These are phyloP conservation scores for Spea bombifrons DNA, from an alignment of 2,113 vertebrate species.

Conservation along the genomic window DNA sequence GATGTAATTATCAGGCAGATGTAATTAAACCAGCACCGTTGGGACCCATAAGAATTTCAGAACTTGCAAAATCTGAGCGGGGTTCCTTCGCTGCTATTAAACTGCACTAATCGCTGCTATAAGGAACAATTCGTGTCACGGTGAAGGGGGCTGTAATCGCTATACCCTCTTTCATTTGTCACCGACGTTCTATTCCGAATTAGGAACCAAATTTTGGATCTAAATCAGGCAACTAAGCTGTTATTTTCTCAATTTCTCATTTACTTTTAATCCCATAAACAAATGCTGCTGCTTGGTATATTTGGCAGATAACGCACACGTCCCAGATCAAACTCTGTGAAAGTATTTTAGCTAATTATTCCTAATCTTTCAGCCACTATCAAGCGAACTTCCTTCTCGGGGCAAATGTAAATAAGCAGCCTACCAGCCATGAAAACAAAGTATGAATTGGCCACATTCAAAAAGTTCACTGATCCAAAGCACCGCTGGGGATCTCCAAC, in stretches of 20 bases:
- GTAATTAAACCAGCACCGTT: too few species aligned
- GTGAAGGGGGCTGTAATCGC: too few species aligned
- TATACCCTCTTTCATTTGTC: too few species aligned
- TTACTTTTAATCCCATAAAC: neutral
- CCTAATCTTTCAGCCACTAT: slow-evolving; percentile 10
- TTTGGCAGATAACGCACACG: slow-evolving; percentile 13
- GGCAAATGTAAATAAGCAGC: slow-evolving; percentile 4
- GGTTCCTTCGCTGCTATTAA: too few species aligned
- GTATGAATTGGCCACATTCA: slow-evolving; percentile 17
- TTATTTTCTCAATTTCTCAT: neutral
- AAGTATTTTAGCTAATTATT: slow-evolving; percentile 15
- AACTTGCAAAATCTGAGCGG: too few species aligned
- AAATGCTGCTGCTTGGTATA: neutral
- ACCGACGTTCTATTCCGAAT: too few species aligned
- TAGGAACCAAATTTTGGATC: too few species aligned
- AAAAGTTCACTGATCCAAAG: slow-evolving; percentile 9
- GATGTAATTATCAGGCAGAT: too few species aligned
- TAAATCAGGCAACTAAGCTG: too few species aligned
- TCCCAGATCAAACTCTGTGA: neutral
- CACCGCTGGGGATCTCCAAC: slow-evolving; percentile 6
- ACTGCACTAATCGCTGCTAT: too few species aligned
- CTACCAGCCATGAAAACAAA: neutral
- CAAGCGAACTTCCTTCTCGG: neutral
- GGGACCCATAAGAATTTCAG: too few species aligned
- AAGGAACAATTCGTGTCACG: too few species aligned